Evolutionary conservation across 2,888 invertebrate species (phyloP).

Genomic region (Clitarchus hookeri): DNA sequence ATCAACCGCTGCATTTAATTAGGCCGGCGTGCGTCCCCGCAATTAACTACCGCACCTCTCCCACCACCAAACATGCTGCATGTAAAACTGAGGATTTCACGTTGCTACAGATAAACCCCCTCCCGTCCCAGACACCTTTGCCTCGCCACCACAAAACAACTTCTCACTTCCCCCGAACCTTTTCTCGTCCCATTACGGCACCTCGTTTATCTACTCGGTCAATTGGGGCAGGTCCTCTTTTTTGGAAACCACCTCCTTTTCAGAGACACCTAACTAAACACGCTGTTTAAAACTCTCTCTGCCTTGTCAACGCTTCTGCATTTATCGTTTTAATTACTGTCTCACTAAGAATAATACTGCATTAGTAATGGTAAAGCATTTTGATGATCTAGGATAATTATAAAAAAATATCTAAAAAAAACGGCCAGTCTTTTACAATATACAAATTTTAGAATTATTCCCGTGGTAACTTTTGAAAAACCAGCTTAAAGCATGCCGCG

Average conservation of each 20-base stretch:
- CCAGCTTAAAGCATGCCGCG: no score
- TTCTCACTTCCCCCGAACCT: background rate
- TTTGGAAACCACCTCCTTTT: background rate
- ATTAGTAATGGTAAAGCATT: no score
- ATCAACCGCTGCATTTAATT: background rate
- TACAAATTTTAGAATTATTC: no score
- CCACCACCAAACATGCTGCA: background rate
- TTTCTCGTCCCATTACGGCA: slow-evolving; percentile 3
- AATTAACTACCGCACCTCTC: background rate
- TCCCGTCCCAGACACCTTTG: background rate
- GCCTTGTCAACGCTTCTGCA: background rate
- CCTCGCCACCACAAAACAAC: background rate
- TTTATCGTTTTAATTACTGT: no score
- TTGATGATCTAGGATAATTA: no score
- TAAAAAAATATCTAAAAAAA: no score
- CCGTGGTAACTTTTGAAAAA: no score
- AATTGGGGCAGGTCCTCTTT: slow-evolving; percentile 11
- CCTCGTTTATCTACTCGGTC: background rate
- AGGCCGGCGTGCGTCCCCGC: slow-evolving; percentile 6
- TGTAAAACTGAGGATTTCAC: background rate
- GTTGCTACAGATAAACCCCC: slow-evolving; percentile 7
- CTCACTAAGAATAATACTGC: no score
- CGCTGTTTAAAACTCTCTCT: background rate
- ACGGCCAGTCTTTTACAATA: no score
- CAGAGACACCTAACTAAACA: background rate